Evolutionary conservation across 2,888 invertebrate genomes (phyloP).

Genomic region (Latrodectus hesperus): DNA sequence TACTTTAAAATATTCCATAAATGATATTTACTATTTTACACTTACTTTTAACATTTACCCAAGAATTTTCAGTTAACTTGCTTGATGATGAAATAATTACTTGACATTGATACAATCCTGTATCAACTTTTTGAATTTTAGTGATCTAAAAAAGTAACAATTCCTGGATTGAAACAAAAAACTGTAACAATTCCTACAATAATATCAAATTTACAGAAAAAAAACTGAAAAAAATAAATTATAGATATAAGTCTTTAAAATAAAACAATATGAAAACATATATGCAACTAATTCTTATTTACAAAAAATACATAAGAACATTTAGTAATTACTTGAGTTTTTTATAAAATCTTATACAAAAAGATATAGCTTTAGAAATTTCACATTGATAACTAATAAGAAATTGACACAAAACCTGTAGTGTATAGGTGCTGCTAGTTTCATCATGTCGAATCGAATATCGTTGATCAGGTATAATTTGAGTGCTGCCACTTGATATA

Average conservation of each 20-base stretch:
- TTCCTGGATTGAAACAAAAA: too few species aligned
- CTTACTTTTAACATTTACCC: conserved; percentile 83
- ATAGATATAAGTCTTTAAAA: not conserved
- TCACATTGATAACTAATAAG: too few species aligned
- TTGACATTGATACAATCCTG: conserved; percentile 90
- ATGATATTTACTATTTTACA: not conserved
- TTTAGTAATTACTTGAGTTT: too few species aligned
- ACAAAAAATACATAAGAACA: not conserved
- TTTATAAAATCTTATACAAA: too few species aligned
- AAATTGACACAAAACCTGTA: conserved; percentile 64
- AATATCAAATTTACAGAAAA: not conserved
- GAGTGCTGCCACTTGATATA: conserved; percentile 70
- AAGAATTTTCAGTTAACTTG: conserved; percentile 88
- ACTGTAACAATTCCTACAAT: too few species aligned
- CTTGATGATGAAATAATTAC: conserved; percentile 87
- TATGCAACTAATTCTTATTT: not conserved
- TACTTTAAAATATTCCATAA: too few species aligned
- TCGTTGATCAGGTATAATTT: conserved; percentile 71
- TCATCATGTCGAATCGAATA: conserved; percentile 71
- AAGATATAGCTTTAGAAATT: too few species aligned
- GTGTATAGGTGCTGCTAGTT: conserved; percentile 71
- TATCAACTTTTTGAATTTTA: conserved; percentile 94
- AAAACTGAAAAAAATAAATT: not conserved
- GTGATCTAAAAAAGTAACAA: conserved; percentile 82
- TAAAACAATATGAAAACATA: not conserved